Conservation (phyloP, 2,888 invertebrate species). For the Agrotis puta region DNA sequence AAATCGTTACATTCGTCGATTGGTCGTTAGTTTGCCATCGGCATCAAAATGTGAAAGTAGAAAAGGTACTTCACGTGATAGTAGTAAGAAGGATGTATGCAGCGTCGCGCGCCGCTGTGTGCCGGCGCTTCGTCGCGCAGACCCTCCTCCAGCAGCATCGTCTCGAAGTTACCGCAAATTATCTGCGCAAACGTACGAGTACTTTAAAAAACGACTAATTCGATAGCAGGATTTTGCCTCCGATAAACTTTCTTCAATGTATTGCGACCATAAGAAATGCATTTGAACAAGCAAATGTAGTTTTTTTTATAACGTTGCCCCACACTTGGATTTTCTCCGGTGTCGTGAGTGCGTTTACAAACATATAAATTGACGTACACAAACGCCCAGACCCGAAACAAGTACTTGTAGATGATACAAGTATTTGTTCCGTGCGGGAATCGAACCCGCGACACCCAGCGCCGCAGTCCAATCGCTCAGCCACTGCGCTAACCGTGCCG, state of each 20-base stretch:
- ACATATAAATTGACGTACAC: too few relatives aligned
- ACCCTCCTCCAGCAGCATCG: constrained; percentile 73
- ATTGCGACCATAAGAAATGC: neutral
- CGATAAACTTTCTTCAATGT: constrained; percentile 7
- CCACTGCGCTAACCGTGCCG: too few relatives aligned
- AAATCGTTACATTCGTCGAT: constrained; percentile 48
- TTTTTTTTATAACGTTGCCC: too few relatives aligned
- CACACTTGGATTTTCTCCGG: too few relatives aligned
- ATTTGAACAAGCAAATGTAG: neutral
- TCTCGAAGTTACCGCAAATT: constrained; percentile 83
- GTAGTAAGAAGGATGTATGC: constrained; percentile 86
- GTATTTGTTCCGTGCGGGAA: too few relatives aligned
- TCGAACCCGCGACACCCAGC: too few relatives aligned
- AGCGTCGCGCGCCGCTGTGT: constrained; percentile 79
- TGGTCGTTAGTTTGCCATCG: constrained; percentile 61
- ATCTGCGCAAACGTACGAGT: constrained; percentile 70
- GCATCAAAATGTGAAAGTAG: constrained; percentile 64
- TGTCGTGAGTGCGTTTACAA: too few relatives aligned
- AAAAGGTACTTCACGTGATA: constrained; percentile 81
- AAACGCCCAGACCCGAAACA: too few relatives aligned
- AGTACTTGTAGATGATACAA: too few relatives aligned
- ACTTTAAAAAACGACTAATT: neutral
- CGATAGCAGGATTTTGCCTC: neutral
- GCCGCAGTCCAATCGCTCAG: too few relatives aligned
- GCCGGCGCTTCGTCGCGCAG: constrained; percentile 75